Evolutionary conservation across 2,888 invertebrate species (phyloP), one percentile per base, ranked within the genome.

Genomic region (Cheiracanthium punctorium): DNA sequence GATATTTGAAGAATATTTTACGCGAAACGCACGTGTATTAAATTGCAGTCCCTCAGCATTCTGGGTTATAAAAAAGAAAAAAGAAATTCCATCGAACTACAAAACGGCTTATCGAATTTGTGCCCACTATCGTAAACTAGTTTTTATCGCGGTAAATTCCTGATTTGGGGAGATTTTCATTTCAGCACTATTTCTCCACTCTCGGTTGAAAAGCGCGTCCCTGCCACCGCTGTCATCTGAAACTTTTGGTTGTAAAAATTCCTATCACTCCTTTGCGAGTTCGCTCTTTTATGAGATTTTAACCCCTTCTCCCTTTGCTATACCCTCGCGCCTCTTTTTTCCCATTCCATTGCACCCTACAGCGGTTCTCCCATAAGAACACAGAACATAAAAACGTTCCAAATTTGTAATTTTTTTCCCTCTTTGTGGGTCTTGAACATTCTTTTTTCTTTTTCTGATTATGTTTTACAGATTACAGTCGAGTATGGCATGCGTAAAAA

Each of bases 401-500:
- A 67, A 67, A 67, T 30, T 67, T 67, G 67, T 67, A 67, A 67
- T 71, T 71, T 71, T 71, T 71, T 43, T 7, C 58, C 30, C 32
- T 30, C 67, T 17, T 1, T 30, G 2, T 67, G 17, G 14, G 67
- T 67, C 29, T 71, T 28, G 1, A 1, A 14, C 8, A 37, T 33
- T 32, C 33, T 69, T 20, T 30, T 69, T 33, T 32, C 33, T 69
- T 20, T 30, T 69, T 52, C 64, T 2, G 67, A 76, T 76, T 82
- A 76, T 64, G 14, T 73, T 80, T 80, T 71, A 72, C 52, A 72
- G 64, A 30, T 72, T 37, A 65, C 41, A 75, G 24, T 71, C 75
- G 64, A 76, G 82, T 71, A 37, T 65, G 58, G 82, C 76, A 82
- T 82, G 72, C 82, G 71, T 76, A 82, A 82, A 76, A 71, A 48